Evolutionary conservation across 2,888 invertebrate species (phyloP), one percentile per base, ranked within the genome.

Genomic region (Watsonalla binaria): DNA sequence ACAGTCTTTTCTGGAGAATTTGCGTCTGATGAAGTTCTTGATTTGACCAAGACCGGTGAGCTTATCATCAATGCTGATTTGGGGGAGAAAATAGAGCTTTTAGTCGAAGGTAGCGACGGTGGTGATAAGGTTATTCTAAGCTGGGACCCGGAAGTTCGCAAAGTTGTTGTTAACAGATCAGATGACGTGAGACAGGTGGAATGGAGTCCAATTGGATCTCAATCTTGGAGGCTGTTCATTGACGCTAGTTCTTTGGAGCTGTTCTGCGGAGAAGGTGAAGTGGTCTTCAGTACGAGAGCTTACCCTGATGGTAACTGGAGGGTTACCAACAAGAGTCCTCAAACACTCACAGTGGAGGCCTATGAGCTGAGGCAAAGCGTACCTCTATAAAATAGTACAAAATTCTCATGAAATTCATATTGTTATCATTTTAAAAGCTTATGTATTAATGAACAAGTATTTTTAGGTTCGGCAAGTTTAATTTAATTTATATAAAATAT

Each of bases 211-310:
- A 66, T 79, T 5, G 66, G 66, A 0, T 74, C 77, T 0, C 62
- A 61, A 14, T 54, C 64, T 1, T 86, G 84, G 86, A 76, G 86
- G 53, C 66, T 90, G 0, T 90, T 87, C 63, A 60, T 90, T 6
- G 90, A 90, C 54, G 72, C 89, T 5, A 87, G 88, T 62, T 88
- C 89, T 2, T 35, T 90, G 53, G 90, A 90, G 59, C 57, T 89
- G 46, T 90, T 90, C 68, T 90, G 90, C 51, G 90, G 90, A 0
- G 84, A 86, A 59, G 90, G 90, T 0, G 90, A 90, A 54, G 88
- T 84, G 0, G 89, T 90, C 0, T 87, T 90, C 62, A 90, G 90
- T 57, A 78, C 74, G n/a, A 74, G 90, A 51, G 75, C 83, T 0
- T 88, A 72, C 52, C 84, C 87, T 37, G 73, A 81, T 5, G 88